phyloP scores from a whole-genome alignment of 2,797 vertebrate genomes.

The Hemitrygon akajei region DNA sequence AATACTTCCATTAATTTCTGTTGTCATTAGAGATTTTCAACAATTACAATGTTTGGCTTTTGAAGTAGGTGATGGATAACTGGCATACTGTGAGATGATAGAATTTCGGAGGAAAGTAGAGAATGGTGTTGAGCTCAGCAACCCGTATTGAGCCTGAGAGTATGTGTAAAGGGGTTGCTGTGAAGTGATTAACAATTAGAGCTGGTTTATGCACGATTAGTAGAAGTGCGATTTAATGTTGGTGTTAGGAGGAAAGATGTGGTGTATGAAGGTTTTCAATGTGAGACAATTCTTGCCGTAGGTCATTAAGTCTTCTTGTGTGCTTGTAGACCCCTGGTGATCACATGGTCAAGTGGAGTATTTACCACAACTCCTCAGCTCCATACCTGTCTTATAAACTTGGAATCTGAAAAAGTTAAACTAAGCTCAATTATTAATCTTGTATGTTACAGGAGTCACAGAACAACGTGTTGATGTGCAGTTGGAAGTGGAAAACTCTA shows the following conservation, averaged over 20 bases:
- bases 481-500: conserved; percentile 31
- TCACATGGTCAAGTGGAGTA: neutral
- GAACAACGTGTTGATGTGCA: conserved; percentile 6
- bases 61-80: neutral
- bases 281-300: neutral
- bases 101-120: neutral
- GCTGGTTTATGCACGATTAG: neutral
- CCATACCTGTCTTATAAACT: neutral
- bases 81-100: neutral
- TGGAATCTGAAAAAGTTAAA: neutral
- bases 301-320: neutral
- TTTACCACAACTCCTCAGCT: neutral
- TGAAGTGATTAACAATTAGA: neutral
- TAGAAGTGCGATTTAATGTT: neutral
- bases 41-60: too few relatives aligned
- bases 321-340: neutral
- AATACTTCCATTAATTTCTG: neutral
- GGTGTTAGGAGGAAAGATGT: neutral
- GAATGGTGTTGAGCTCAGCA: neutral
- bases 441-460: neutral
- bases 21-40: too few relatives aligned
- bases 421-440: neutral
- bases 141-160: neutral
- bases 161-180: neutral
- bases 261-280: neutral